A percentile compares a stretch with the other conserved stretches of the same genome.
These are phyloP conservation scores for Apoderus coryli DNA, from an alignment of 2,888 invertebrate species.

Conservation along the genomic window DNA sequence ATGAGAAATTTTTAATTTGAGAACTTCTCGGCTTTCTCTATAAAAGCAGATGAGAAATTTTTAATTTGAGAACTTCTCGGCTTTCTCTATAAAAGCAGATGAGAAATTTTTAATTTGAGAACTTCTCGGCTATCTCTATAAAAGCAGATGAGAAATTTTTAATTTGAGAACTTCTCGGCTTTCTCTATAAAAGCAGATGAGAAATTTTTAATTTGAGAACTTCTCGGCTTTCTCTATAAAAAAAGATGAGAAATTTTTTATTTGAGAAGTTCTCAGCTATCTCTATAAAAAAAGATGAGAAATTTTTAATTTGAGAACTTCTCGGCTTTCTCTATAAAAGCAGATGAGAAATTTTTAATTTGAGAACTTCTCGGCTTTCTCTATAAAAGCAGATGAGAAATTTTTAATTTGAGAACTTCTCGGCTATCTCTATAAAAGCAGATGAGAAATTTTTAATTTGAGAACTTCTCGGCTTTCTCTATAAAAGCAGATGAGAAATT, in stretches of 20 bases:
- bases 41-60: slow-evolving; percentile 14
- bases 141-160: slow-evolving; percentile 11
- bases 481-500: slow-evolving; percentile 15
- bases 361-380: slow-evolving; percentile 43
- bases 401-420: slow-evolving; percentile 36
- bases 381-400: slow-evolving; percentile 31
- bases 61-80: slow-evolving; percentile 38
- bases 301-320: slow-evolving; percentile 34
- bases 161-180: slow-evolving; percentile 39
- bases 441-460: slow-evolving; percentile 26
- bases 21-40: slow-evolving; percentile 46
- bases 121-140: slow-evolving; percentile 46
- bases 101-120: slow-evolving; percentile 29
- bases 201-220: slow-evolving; percentile 30
- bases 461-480: slow-evolving; percentile 47
- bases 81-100: slow-evolving; percentile 40
- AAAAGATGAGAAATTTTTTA: slow-evolving; percentile 7
- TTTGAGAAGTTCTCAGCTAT: slow-evolving; percentile 42
- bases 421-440: slow-evolving; percentile 42
- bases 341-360: slow-evolving; percentile 22
- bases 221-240: slow-evolving; percentile 46
- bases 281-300: slow-evolving; percentile 35
- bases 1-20: slow-evolving; percentile 29
- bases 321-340: slow-evolving; percentile 43
- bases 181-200: slow-evolving; percentile 39